Evolutionary conservation across 2,797 vertebrate species (phyloP).

Genomic region (Pterois miles): DNA sequence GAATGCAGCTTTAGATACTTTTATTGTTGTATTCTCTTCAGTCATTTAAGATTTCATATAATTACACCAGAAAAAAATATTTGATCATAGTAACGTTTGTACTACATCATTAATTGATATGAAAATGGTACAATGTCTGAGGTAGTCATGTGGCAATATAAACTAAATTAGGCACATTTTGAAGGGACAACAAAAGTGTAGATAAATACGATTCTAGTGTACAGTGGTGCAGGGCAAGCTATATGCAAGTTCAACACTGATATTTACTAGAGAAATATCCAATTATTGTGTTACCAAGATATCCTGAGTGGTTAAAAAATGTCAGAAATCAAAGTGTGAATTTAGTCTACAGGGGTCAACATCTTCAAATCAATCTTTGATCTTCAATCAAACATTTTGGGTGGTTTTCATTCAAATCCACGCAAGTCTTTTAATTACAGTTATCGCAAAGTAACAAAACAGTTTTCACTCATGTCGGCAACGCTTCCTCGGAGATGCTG

Average conservation of each 20-base stretch:
- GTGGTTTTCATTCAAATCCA: neutral
- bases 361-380: neutral
- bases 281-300: constrained; percentile 9
- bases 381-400: neutral
- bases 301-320: constrained; percentile 5
- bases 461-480: constrained; percentile 79
- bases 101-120: constrained; percentile 33
- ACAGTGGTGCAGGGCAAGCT: neutral
- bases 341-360: neutral
- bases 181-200: constrained; percentile 32
- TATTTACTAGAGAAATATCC: constrained; percentile 1
- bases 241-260: neutral
- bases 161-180: constrained; percentile 47
- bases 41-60: constrained; percentile 22
- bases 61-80: constrained; percentile 25
- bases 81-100: constrained; percentile 3
- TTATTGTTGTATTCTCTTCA: constrained; percentile 31
- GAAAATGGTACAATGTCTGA: constrained; percentile 49
- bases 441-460: neutral
- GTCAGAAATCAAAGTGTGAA: neutral
- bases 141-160: constrained; percentile 52
- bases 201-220: constrained; percentile 50
- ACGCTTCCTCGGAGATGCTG: constrained; percentile 82
- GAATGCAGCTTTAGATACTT: constrained; percentile 15
- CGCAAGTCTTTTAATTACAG: neutral